A percentile compares a stretch with the other conserved stretches of the same genome.
Conservation (phyloP, 2,797 vertebrate species). For the Adelosebastes latens region DNA sequence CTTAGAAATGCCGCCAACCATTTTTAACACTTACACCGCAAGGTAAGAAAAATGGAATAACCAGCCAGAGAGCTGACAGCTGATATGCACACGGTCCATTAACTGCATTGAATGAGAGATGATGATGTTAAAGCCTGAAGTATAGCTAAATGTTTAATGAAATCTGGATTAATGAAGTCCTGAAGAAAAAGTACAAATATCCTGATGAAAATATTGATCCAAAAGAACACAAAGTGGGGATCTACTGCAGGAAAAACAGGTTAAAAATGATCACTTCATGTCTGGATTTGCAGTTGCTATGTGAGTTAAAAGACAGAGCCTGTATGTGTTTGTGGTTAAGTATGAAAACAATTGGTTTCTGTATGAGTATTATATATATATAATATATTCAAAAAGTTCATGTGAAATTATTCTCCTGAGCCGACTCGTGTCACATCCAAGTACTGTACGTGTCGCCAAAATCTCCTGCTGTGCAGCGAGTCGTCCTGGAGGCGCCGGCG, state of each 20-base stretch:
- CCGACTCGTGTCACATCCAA: constrained; percentile 19
- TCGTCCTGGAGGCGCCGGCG: background rate
- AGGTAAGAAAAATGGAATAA: constrained; percentile 24
- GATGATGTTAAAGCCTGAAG: constrained; percentile 29
- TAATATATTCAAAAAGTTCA: constrained; percentile 5
- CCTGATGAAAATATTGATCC: background rate
- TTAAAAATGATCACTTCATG: background rate
- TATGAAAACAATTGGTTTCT: background rate
- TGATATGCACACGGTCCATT: constrained; percentile 31
- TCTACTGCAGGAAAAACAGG: background rate
- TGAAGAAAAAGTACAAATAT: background rate
- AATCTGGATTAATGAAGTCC: constrained; percentile 25
- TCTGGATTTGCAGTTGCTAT: background rate
- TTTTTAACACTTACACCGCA: constrained; percentile 10
- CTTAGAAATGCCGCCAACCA: constrained; percentile 3
- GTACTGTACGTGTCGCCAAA: background rate
- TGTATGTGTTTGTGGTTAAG: background rate
- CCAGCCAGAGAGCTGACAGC: constrained; percentile 14
- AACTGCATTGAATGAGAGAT: constrained; percentile 24
- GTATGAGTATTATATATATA: background rate
- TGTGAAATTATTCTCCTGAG: constrained; percentile 19
- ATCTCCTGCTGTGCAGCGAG: background rate
- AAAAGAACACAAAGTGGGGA: background rate
- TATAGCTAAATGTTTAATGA: constrained; percentile 27
- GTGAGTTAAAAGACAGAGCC: background rate